These are phyloP conservation scores for Panthera uncia DNA, from an alignment of 2,113 vertebrate genomes.

Conservation along the genomic window DNA sequence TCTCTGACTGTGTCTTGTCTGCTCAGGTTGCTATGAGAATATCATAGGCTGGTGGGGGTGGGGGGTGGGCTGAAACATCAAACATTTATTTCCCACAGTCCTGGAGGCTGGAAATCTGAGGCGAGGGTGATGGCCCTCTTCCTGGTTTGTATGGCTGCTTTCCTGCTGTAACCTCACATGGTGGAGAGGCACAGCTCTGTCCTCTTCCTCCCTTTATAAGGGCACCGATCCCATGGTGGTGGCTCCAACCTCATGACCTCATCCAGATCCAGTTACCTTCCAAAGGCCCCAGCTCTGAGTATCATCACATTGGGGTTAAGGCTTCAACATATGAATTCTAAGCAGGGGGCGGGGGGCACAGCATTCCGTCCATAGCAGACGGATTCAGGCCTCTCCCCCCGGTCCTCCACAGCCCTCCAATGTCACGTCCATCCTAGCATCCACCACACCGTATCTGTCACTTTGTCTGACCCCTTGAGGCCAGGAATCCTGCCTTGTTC, in stretches of 20 bases:
- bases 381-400: not conserved
- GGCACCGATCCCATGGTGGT: not conserved
- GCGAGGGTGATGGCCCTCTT: not conserved
- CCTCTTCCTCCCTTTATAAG: not conserved
- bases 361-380: not conserved
- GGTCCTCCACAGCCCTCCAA: not conserved
- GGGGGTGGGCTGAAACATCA: not conserved
- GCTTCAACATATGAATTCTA: not conserved
- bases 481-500: not conserved
- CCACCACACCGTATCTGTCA: not conserved
- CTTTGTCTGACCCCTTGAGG: not conserved
- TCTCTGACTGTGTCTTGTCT: not conserved
- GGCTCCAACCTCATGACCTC: not conserved
- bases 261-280: not conserved
- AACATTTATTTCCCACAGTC: not conserved
- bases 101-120: not conserved
- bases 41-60: too few relatives aligned
- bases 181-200: not conserved
- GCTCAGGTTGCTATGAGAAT: not conserved
- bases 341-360: not conserved
- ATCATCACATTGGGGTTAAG: not conserved
- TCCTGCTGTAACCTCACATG: not conserved
- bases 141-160: too few relatives aligned
- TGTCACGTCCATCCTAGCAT: not conserved
- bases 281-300: not conserved